phyloP scores from a whole-genome alignment of 2,113 vertebrate species.

The Lycocorax pyrrhopterus region DNA sequence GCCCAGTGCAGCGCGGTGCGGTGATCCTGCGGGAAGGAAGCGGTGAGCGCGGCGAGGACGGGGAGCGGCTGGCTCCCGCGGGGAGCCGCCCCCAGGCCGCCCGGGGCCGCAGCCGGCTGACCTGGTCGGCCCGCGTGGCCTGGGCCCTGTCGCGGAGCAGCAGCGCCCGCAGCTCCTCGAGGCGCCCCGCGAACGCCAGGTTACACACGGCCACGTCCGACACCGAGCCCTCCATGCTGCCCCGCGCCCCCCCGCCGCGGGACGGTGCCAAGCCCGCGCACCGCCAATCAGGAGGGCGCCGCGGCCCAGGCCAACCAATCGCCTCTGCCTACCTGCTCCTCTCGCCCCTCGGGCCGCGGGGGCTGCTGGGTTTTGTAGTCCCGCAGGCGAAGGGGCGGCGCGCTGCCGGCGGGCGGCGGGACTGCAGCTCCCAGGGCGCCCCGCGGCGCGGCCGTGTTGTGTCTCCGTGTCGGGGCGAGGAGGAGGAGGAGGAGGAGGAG shows the following conservation, averaged over 20 bases:
- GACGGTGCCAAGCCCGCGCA: neutral
- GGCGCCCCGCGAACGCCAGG: constrained; percentile 83
- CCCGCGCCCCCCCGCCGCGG: too few relatives aligned
- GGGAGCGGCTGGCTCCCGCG: neutral
- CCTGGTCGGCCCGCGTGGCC: constrained; percentile 87
- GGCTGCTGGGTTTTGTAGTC: constrained; percentile 51
- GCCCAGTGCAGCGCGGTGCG: constrained; percentile 93
- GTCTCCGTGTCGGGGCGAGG: constrained; percentile 13
- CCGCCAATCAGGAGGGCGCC: neutral
- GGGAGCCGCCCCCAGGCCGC: neutral
- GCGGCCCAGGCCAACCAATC: neutral
- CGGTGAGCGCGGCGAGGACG: neutral
- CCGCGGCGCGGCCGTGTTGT: neutral
- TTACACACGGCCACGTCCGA: constrained; percentile 89
- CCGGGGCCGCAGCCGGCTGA: constrained; percentile 34
- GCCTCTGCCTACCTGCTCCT: neutral
- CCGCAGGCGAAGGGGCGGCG: rapidly evolving
- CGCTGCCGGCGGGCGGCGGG: rapidly evolving
- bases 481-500: constrained; percentile 69
- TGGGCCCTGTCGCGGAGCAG: constrained; percentile 80
- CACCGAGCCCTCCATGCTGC: constrained; percentile 79
- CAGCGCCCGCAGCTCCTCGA: constrained; percentile 79
- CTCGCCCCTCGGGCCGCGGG: rapidly evolving
- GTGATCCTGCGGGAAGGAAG: constrained; percentile 73
- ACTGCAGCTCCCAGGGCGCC: constrained; percentile 65